phyloP scores from a whole-genome alignment of 2,797 vertebrate genomes.

The Oceanodroma leucorhoa region DNA sequence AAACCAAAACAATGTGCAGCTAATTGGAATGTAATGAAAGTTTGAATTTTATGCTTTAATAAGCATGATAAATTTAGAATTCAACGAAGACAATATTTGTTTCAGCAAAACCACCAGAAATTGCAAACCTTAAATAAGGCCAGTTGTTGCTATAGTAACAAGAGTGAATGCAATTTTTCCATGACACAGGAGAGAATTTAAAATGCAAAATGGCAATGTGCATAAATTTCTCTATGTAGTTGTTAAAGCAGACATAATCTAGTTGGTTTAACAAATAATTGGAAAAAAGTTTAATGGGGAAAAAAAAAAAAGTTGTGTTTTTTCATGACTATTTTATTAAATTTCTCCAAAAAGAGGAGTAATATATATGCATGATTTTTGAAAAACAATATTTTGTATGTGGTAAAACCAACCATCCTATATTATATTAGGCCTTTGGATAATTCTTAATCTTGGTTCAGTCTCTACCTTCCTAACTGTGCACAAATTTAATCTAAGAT shows the following conservation, averaged over 20 bases:
- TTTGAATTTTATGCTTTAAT: neutral
- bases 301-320: neutral
- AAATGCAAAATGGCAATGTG: neutral
- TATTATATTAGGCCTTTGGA: neutral
- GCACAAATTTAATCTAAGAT: neutral
- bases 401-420: neutral
- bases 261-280: neutral
- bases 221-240: neutral
- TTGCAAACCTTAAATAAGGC: neutral
- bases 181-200: neutral
- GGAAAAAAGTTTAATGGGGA: neutral
- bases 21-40: neutral
- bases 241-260: neutral
- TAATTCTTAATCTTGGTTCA: neutral
- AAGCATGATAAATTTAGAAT: neutral
- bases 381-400: neutral
- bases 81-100: neutral
- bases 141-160: slow-evolving; percentile 1
- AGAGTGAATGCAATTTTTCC: neutral
- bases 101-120: neutral
- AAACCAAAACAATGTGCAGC: neutral
- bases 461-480: neutral
- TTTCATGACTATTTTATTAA: neutral
- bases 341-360: neutral
- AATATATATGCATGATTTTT: neutral